These are phyloP conservation scores for Cyclura pinguis DNA, from an alignment of 2,797 vertebrate species.

Conservation along the genomic window DNA sequence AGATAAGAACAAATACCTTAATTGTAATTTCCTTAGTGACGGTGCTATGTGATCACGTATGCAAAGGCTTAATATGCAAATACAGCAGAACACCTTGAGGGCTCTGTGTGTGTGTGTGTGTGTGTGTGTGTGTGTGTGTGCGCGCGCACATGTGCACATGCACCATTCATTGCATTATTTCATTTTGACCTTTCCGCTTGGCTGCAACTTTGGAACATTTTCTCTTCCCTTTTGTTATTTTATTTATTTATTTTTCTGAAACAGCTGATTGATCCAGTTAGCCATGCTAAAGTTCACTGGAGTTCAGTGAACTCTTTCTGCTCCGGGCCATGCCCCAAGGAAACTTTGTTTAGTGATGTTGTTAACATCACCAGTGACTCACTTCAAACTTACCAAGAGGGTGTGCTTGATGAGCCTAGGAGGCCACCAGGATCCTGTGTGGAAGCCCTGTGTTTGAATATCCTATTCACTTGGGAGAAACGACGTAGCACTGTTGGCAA, in stretches of 20 bases:
- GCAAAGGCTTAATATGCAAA: background rate
- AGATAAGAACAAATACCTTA: constrained; percentile 22
- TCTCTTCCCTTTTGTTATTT: background rate
- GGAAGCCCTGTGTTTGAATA: constrained; percentile 56
- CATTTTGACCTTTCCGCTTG: constrained; percentile 2
- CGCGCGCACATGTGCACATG: too few species aligned
- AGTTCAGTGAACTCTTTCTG: constrained; percentile 48
- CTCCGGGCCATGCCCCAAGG: constrained; percentile 13
- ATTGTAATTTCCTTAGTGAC: background rate
- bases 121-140: background rate
- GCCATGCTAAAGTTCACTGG: constrained; percentile 35
- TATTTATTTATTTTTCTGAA: background rate
- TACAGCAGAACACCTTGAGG: background rate
- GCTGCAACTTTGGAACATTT: background rate
- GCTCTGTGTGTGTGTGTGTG: background rate
- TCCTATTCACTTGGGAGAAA: constrained; percentile 59
- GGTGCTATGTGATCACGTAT: background rate
- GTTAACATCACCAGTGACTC: constrained; percentile 67
- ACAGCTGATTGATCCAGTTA: background rate
- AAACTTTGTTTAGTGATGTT: constrained; percentile 56
- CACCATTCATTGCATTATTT: background rate
- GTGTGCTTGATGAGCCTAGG: constrained; percentile 65
- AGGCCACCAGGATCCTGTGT: constrained; percentile 61
- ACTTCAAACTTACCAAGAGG: constrained; percentile 69
- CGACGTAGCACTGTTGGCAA: constrained; percentile 35